phyloP scores from a whole-genome alignment of 2,797 vertebrate species.

The Myoxocephalus aenaeus region DNA sequence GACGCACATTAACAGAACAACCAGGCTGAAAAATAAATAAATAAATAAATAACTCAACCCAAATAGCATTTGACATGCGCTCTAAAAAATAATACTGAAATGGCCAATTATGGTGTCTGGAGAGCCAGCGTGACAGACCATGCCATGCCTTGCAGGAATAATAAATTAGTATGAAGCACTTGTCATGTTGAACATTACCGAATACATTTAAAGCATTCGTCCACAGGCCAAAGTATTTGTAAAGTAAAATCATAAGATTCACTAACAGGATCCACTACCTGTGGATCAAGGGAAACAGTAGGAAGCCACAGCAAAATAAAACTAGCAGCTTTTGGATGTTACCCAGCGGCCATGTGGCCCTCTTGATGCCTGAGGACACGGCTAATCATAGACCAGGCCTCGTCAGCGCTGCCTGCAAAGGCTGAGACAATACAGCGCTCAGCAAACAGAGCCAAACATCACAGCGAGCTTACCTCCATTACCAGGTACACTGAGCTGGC shows the following conservation, averaged over 20 bases:
- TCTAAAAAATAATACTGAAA: not conserved
- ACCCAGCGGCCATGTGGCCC: conserved; percentile 23
- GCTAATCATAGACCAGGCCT: conserved; percentile 65
- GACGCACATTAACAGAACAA: not conserved
- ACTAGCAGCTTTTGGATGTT: conserved; percentile 9
- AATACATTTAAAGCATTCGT: not conserved
- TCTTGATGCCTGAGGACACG: conserved; percentile 46
- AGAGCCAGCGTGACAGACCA: not conserved
- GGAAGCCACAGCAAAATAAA: not conserved
- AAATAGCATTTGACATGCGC: not conserved
- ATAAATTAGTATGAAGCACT: not conserved
- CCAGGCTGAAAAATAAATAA: not conserved
- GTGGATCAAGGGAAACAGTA: not conserved
- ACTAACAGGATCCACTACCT: too few relatives aligned
- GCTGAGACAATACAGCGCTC: conserved; percentile 56
- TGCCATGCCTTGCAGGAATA: not conserved
- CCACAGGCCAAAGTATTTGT: not conserved
- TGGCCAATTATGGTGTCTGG: not conserved
- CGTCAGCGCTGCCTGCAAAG: conserved; percentile 49
- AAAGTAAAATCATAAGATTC: not conserved
- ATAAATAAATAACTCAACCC: not conserved
- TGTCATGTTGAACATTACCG: not conserved
- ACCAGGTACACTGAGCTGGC: conserved; percentile 98
- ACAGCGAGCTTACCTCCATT: conserved; percentile 93
- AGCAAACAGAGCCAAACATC: conserved; percentile 66